phyloP scores from a whole-genome alignment of 2,888 invertebrate genomes.

The Pollenia amentaria region DNA sequence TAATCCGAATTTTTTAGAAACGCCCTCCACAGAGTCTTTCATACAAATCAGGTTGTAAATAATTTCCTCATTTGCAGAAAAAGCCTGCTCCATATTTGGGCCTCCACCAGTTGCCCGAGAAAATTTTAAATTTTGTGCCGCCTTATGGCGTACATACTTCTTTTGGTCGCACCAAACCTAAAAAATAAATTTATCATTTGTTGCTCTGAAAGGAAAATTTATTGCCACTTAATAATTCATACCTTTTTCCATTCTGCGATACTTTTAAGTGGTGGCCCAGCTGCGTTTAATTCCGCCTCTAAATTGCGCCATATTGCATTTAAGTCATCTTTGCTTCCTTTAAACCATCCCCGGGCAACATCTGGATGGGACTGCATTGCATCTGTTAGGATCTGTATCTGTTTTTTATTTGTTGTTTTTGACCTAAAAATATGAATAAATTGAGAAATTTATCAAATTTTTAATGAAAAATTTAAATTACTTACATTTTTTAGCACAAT shows the following conservation, averaged over 20 bases:
- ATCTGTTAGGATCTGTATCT: slow-evolving; percentile 13
- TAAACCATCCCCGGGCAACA: slow-evolving; percentile 30
- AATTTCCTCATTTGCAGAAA: slow-evolving; percentile 35
- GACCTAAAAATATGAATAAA: slow-evolving; percentile 8
- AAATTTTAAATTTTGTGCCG: slow-evolving; percentile 29
- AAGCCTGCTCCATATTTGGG: slow-evolving; percentile 22
- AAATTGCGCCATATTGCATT: slow-evolving; percentile 25
- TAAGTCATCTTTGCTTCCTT: slow-evolving; percentile 39
- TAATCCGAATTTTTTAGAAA: slow-evolving; percentile 45
- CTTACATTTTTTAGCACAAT: slow-evolving; percentile 49
- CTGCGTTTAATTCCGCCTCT: slow-evolving; percentile 9
- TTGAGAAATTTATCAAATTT: slow-evolving; percentile 32
- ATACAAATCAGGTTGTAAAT: slow-evolving; percentile 48
- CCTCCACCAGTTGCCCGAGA: slow-evolving; percentile 29
- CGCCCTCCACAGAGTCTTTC: slow-evolving; percentile 52
- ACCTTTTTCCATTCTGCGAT: slow-evolving; percentile 37
- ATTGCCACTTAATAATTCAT: slow-evolving; percentile 17
- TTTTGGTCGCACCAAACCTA: slow-evolving; percentile 47
- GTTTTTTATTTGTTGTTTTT: slow-evolving; percentile 20
- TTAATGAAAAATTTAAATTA: slow-evolving; percentile 36
- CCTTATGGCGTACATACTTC: slow-evolving; percentile 31
- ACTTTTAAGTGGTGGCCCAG: slow-evolving; percentile 30
- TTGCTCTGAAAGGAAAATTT: slow-evolving; percentile 15
- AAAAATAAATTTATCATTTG: slow-evolving; percentile 40
- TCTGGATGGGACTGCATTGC: slow-evolving; percentile 40